These are phyloP conservation scores for Rhodinocichla rosea DNA, from an alignment of 2,113 vertebrate species.

Conservation along the genomic window DNA sequence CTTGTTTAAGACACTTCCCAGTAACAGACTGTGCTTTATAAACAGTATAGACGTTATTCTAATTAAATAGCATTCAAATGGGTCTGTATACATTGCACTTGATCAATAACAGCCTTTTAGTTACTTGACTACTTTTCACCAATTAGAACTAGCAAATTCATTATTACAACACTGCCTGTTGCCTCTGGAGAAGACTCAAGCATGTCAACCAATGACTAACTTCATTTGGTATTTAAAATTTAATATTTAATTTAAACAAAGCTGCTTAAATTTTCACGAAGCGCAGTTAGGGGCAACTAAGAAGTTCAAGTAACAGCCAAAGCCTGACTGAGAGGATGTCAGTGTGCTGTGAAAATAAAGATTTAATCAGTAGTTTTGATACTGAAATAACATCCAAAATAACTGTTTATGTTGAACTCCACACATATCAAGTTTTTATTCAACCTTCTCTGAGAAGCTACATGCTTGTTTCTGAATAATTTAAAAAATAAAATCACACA, in stretches of 20 bases:
- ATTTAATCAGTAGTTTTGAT: neutral
- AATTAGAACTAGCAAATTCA: neutral
- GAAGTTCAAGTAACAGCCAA: neutral
- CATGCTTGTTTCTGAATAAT: neutral
- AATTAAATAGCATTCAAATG: neutral
- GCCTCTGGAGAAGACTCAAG: neutral
- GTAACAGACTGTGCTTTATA: neutral
- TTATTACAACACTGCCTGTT: neutral
- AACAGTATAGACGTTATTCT: neutral
- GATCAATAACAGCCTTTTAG: neutral
- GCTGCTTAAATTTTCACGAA: neutral
- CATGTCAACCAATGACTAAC: neutral
- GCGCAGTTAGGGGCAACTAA: neutral
- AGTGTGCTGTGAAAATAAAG: neutral
- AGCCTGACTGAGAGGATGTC: neutral
- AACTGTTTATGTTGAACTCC: neutral
- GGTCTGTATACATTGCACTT: neutral
- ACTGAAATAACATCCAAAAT: neutral
- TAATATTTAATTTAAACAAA: neutral
- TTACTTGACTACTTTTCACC: neutral
- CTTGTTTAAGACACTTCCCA: rapidly evolving
- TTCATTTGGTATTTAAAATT: neutral
- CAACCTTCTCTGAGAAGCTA: neutral
- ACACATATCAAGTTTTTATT: neutral
- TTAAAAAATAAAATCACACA: neutral